Evolutionary conservation across 2,888 invertebrate species (phyloP).

Genomic region (Cheilosia impressa): DNA sequence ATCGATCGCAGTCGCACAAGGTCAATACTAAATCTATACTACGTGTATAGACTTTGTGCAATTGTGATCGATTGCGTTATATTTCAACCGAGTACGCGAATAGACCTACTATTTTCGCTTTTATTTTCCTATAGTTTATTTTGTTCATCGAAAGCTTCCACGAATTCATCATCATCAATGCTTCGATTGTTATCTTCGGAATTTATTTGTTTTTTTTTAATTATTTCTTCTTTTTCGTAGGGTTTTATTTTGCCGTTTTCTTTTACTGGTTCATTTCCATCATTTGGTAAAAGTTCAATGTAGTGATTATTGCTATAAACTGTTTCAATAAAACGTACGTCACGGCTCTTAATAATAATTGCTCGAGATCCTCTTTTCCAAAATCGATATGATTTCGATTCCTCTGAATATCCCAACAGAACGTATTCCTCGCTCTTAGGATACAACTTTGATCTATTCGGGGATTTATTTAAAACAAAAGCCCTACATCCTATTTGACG

Average conservation of each 20-base stretch:
- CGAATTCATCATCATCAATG: constrained; percentile 13
- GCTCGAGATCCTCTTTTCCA: constrained; percentile 15
- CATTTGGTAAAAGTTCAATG: not conserved
- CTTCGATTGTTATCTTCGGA: constrained; percentile 14
- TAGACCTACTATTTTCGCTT: constrained; percentile 8
- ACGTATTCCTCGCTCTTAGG: constrained; percentile 33
- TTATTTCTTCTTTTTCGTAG: not conserved
- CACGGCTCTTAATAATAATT: constrained; percentile 9
- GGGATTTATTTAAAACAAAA: too few relatives aligned
- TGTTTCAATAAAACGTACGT: constrained; percentile 8
- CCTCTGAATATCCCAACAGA: constrained; percentile 34
- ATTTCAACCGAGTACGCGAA: too few relatives aligned
- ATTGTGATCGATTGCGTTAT: too few relatives aligned
- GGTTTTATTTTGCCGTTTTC: not conserved
- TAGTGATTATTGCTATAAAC: not conserved
- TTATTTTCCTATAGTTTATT: constrained; percentile 3
- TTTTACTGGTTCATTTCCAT: not conserved
- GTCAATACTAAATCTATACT: too few relatives aligned
- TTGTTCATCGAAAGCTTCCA: constrained; percentile 9
- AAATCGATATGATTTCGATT: constrained; percentile 46
- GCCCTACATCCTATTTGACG: too few relatives aligned
- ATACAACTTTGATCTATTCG: constrained; percentile 47
- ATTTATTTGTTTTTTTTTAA: not conserved
- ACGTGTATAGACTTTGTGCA: too few relatives aligned
- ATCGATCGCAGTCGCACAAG: too few relatives aligned